Evolutionary conservation across 2,797 vertebrate genomes (phyloP).

Genomic region (Dallia pectoralis): DNA sequence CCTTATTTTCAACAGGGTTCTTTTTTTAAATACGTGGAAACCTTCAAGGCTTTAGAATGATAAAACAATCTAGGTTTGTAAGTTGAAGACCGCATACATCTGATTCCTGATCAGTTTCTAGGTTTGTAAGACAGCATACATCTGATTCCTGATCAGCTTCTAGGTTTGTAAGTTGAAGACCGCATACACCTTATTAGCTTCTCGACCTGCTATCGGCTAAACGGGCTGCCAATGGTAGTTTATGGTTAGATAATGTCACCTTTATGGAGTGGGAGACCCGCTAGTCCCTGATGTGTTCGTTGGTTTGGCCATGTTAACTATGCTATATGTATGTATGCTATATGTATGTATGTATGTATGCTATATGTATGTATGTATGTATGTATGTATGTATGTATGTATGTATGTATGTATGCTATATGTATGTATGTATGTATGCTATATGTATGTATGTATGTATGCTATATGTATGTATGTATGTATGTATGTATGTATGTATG

Average conservation of each 20-base stretch:
- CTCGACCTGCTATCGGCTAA: not conserved
- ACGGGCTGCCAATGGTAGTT: not conserved
- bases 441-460: no score
- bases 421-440: no score
- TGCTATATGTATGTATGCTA: no score
- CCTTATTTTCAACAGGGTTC: not conserved
- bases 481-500: no score
- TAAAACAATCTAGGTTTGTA: not conserved
- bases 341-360: no score
- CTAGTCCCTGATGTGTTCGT: not conserved
- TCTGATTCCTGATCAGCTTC: no score
- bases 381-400: no score
- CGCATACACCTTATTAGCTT: not conserved
- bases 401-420: no score
- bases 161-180: not conserved
- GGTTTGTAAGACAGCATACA: no score
- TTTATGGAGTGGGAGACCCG: not conserved
- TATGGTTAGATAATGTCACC: not conserved
- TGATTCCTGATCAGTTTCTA: no score
- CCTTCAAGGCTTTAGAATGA: not conserved
- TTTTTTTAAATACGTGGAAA: not conserved
- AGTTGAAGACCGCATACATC: not conserved
- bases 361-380: no score
- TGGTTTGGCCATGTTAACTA: not conserved
- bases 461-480: no score